Conservation (phyloP, 1,140 invertebrate genomes). For the Gryllus bimaculatus region DNA sequence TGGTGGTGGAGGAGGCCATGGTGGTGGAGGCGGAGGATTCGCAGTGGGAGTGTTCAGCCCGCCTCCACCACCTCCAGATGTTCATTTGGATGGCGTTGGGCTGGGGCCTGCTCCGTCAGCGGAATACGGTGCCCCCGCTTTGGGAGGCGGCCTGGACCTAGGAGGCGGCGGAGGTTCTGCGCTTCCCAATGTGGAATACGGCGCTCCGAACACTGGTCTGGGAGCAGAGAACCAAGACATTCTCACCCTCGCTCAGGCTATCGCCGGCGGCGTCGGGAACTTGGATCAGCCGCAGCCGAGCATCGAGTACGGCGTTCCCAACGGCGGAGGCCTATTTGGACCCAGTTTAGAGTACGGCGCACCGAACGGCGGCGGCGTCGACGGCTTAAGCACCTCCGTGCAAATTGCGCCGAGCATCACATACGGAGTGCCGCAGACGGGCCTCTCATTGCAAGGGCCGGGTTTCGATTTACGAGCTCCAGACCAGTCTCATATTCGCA, state of each 20-base stretch:
- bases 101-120: too few species aligned
- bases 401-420: constrained; percentile 24
- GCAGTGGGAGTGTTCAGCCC: constrained; percentile 29
- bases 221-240: neutral
- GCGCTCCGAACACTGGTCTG: constrained; percentile 8
- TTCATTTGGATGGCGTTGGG: too few species aligned
- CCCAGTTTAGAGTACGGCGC: constrained; percentile 16
- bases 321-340: constrained; percentile 26
- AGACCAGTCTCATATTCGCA: constrained; percentile 32
- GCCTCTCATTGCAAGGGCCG: neutral
- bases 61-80: constrained; percentile 31
- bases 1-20: neutral
- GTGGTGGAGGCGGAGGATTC: neutral
- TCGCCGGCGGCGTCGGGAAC: neutral
- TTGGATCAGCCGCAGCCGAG: neutral
- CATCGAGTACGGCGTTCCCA: constrained; percentile 14
- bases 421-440: constrained; percentile 24
- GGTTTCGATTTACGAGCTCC: constrained; percentile 19
- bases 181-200: constrained; percentile 14
- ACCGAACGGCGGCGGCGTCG: constrained; percentile 17
- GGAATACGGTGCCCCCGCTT: too few species aligned
- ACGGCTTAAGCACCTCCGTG: constrained; percentile 29
- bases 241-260: neutral
- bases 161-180: neutral
- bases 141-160: neutral